A percentile compares a stretch with the other conserved stretches of the same genome.
Evolutionary conservation across 2,113 vertebrate species (phyloP).

Genomic region (Pluvianellus socialis): DNA sequence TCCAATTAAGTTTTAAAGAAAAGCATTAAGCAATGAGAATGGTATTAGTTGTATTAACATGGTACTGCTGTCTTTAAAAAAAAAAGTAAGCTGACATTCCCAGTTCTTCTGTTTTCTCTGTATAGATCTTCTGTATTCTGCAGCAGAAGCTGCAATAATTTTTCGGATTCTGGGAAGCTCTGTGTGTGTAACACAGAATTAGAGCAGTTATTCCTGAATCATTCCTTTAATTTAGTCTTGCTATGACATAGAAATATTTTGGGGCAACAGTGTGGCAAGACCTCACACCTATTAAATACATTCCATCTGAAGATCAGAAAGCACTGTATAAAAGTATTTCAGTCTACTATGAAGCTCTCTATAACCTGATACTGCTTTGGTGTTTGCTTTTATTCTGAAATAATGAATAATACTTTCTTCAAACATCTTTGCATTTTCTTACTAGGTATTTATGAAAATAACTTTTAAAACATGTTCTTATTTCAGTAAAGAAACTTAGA

Average conservation of each 20-base stretch:
- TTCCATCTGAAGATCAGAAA: background rate
- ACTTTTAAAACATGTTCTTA: background rate
- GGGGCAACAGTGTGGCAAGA: background rate
- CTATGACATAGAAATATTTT: background rate
- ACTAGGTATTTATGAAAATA: background rate
- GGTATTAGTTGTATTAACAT: background rate
- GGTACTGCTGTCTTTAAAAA: background rate
- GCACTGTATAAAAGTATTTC: background rate
- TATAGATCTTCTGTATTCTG: background rate
- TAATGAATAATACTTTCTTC: background rate
- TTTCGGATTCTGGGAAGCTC: background rate
- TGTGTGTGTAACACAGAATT: background rate
- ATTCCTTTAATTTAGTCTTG: background rate
- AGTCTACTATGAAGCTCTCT: background rate
- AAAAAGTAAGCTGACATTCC: background rate
- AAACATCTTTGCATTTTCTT: background rate
- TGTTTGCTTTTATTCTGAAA: background rate
- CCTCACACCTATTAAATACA: background rate
- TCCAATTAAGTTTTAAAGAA: conserved; percentile 26
- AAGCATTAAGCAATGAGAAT: background rate
- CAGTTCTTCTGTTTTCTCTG: background rate
- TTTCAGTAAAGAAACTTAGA: background rate
- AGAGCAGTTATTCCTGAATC: background rate
- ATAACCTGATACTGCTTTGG: background rate
- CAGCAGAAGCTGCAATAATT: background rate